These are phyloP conservation scores for Catamblyrhynchus diadema DNA, from an alignment of 2,797 vertebrate genomes.

Conservation along the genomic window DNA sequence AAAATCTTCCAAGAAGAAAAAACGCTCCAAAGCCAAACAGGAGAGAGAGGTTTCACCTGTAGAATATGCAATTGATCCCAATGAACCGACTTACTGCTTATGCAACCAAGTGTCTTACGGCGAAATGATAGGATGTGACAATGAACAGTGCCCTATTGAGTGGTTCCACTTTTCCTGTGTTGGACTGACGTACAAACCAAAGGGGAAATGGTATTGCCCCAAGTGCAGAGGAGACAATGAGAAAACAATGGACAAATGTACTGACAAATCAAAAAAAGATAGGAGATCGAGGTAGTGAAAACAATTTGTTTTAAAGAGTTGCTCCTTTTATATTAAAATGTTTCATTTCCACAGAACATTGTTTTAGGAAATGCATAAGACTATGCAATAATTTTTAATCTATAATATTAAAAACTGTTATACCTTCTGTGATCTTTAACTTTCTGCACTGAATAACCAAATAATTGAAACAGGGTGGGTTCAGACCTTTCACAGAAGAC, in stretches of 20 bases:
- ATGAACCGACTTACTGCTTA: slow-evolving; percentile 97
- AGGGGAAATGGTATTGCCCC: slow-evolving; percentile 98
- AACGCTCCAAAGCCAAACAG: slow-evolving; percentile 93
- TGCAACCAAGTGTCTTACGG: slow-evolving; percentile 98
- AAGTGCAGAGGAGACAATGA: slow-evolving; percentile 97
- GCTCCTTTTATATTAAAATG: slow-evolving; percentile 74
- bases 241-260: slow-evolving; percentile 99
- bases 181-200: slow-evolving; percentile 96
- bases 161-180: slow-evolving; percentile 99
- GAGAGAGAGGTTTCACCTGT: slow-evolving; percentile 92
- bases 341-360: slow-evolving; percentile 66
- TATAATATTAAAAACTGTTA: slow-evolving; percentile 81
- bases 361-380: slow-evolving; percentile 81
- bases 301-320: slow-evolving; percentile 70
- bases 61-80: slow-evolving; percentile 94
- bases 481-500: slow-evolving; percentile 63
- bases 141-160: slow-evolving; percentile 95
- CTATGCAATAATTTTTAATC: slow-evolving; percentile 86
- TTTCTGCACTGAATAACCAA: slow-evolving; percentile 82
- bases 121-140: slow-evolving; percentile 98
- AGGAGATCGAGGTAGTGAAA: slow-evolving; percentile 94
- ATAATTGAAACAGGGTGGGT: slow-evolving; percentile 75
- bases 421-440: slow-evolving; percentile 77
- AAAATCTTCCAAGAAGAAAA: slow-evolving; percentile 96
- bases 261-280: slow-evolving; percentile 96